Base-by-base conservation (phyloP, 1,140 invertebrate species). In the Heterodera schachtii region DNA sequence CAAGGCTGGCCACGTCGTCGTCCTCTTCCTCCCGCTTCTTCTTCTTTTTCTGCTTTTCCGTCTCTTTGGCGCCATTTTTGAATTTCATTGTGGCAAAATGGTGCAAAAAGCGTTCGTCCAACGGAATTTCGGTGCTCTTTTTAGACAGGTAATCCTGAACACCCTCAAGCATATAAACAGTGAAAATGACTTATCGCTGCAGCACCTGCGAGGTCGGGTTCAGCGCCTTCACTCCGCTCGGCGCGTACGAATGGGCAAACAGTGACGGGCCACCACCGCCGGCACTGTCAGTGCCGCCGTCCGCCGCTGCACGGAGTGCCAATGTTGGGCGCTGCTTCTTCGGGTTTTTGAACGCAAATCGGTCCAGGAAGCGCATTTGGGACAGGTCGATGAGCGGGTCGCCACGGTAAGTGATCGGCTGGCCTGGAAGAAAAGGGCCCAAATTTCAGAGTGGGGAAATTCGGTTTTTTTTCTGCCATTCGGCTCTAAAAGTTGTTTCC, bases 311-410 rank as follows among this genome's bases (percentile, higher is more conserved):
- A 8, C 6, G 49, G 6, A 11, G 49, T 52, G 13, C 19, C 43
- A 44, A n/a, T 73, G 49, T 21, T 84, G 84, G 86, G 90, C 83
- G 88, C 89, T 83, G 88, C 89, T 90, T 93, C 93, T 98, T 98
- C 0, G 96, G 95, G 92, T 98, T 98, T 90, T 96, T 95, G 87
- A 95, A 98, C 2, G 95, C 95, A 90, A 97, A 98, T 79, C 96
- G 92, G 89, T 98, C 96, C 13, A 98, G 91, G 89, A 98, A 98
- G 81, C 95, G 91, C 44, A 95, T 94, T 1, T 95, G 90, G 0
- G 94, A 94, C 87, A 98, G 96, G 91, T 98, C 96, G 87, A 94
- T 93, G 0, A 98, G 90, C 0, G 96, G 96, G 91, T 98, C 95
- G 0, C 97, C 96, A 77, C 93, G 92, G 88, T 98, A 98, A 44